Evolutionary conservation across 2,888 invertebrate species (phyloP).

Genomic region (Ophraella communa): DNA sequence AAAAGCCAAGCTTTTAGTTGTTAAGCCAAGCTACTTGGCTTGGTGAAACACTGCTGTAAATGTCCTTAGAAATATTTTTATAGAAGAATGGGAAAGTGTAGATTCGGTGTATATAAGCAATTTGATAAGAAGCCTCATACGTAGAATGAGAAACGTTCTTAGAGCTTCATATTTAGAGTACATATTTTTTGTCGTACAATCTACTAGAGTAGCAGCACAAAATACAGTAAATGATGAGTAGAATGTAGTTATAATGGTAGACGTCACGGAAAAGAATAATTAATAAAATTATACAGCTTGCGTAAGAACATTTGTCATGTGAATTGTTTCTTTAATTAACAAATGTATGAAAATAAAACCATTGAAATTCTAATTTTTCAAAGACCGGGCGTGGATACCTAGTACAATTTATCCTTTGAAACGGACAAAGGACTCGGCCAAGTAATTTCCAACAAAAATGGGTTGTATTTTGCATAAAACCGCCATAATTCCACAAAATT

Average conservation of each 20-base stretch:
- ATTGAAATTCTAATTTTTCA: slow-evolving; percentile 37
- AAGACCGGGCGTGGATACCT: slow-evolving; percentile 36
- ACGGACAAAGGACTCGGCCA: slow-evolving; percentile 44
- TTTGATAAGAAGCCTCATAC: too few species aligned
- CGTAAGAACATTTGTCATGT: slow-evolving; percentile 22
- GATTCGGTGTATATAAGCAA: too few species aligned
- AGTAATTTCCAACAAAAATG: slow-evolving; percentile 52
- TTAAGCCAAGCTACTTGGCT: too few species aligned
- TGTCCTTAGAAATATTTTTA: too few species aligned
- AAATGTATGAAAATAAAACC: slow-evolving; percentile 37
- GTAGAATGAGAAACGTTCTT: too few species aligned
- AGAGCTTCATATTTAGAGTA: too few species aligned
- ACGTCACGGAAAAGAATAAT: neutral
- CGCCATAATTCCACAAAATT: slow-evolving; percentile 53
- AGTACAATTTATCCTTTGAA: slow-evolving; percentile 45
- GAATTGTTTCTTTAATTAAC: slow-evolving; percentile 38
- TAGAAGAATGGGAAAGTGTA: too few species aligned
- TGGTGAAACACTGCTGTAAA: too few species aligned
- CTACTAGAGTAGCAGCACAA: too few species aligned
- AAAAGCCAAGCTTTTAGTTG: too few species aligned
- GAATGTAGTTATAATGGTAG: neutral
- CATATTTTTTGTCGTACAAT: too few species aligned
- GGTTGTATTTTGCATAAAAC: slow-evolving; percentile 52
- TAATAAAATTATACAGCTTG: slow-evolving; percentile 2
- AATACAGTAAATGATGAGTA: neutral